phyloP scores from a whole-genome alignment of 2,888 invertebrate genomes.

The Drosophila crucigera region DNA sequence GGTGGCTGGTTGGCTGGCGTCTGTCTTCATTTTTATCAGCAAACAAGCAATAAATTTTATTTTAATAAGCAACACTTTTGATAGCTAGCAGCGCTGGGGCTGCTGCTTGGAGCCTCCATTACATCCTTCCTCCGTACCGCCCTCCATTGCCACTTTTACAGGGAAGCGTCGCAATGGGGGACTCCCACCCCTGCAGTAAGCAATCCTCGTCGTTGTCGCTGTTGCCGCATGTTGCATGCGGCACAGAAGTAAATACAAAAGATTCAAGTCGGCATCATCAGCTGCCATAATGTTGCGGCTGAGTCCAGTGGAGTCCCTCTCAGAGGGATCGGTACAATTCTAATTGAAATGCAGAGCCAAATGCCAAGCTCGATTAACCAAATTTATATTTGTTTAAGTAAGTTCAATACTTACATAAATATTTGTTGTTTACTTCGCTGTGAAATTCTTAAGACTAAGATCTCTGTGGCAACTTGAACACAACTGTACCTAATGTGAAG shows the following conservation, averaged over 20 bases:
- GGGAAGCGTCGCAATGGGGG: not conserved
- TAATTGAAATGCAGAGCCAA: not conserved
- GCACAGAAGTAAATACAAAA: conserved; percentile 74
- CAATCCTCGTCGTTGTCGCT: conserved; percentile 19
- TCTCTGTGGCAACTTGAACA: not conserved
- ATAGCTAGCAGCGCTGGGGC: conserved; percentile 52
- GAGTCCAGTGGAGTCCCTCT: conserved; percentile 44
- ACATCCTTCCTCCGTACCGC: conserved; percentile 1
- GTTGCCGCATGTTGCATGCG: conserved; percentile 52
- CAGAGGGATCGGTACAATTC: conserved; percentile 3
- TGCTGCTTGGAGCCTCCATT: conserved; percentile 9
- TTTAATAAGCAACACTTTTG: conserved; percentile 81
- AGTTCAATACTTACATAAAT: not conserved
- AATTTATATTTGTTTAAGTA: not conserved
- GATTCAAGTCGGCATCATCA: conserved; percentile 62
- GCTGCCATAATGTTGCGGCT: conserved; percentile 55
- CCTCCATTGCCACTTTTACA: not conserved
- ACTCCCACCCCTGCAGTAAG: conserved; percentile 6
- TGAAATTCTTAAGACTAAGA: not conserved
- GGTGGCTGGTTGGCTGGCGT: conserved; percentile 20
- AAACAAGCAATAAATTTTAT: conserved; percentile 81
- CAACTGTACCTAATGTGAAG: too few relatives aligned
- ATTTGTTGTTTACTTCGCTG: not conserved
- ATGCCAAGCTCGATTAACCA: not conserved
- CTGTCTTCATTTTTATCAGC: conserved; percentile 76